phyloP scores from a whole-genome alignment of 1,140 invertebrate species.

The Heliothis virescens region DNA sequence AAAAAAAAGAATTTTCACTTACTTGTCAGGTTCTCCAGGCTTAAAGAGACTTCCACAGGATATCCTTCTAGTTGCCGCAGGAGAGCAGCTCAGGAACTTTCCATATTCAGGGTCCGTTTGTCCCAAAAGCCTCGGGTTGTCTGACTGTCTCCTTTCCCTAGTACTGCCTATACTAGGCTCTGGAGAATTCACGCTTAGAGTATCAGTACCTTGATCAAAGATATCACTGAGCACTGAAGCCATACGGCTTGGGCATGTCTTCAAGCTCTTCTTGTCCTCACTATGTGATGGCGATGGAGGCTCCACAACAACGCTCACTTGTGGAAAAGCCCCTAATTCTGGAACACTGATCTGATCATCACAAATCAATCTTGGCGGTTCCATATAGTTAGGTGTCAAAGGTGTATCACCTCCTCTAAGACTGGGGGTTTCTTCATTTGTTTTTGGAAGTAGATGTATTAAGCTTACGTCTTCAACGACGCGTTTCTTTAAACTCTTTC shows the following conservation, averaged over 20 bases:
- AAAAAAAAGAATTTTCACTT: slow-evolving; percentile 75
- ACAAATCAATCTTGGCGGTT: slow-evolving; percentile 11
- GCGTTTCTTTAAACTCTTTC: slow-evolving; percentile 80
- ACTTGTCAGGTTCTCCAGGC: slow-evolving; percentile 88
- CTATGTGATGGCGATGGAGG: slow-evolving; percentile 89
- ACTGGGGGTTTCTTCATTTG: slow-evolving; percentile 62
- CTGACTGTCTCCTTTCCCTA: slow-evolving; percentile 83
- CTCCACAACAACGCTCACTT: slow-evolving; percentile 90
- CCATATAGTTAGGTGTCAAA: slow-evolving; percentile 53
- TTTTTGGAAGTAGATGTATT: slow-evolving; percentile 75
- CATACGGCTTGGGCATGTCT: slow-evolving; percentile 75
- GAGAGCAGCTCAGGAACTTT: slow-evolving; percentile 88
- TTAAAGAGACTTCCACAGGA: slow-evolving; percentile 92
- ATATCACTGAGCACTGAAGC: slow-evolving; percentile 82
- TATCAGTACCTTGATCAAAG: slow-evolving; percentile 80
- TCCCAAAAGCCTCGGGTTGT: slow-evolving; percentile 87
- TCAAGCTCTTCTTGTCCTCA: slow-evolving; percentile 83
- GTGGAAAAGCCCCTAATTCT: slow-evolving; percentile 80
- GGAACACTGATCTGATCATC: slow-evolving; percentile 11
- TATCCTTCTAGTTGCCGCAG: slow-evolving; percentile 91
- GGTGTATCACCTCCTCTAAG: slow-evolving; percentile 61
- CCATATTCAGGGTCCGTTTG: slow-evolving; percentile 87
- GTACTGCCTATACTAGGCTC: slow-evolving; percentile 77
- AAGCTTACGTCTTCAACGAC: slow-evolving; percentile 66
- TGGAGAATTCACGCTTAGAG: slow-evolving; percentile 76